Evolutionary conservation across 2,888 invertebrate species (phyloP).

Genomic region (Barypeithes pellucidus): DNA sequence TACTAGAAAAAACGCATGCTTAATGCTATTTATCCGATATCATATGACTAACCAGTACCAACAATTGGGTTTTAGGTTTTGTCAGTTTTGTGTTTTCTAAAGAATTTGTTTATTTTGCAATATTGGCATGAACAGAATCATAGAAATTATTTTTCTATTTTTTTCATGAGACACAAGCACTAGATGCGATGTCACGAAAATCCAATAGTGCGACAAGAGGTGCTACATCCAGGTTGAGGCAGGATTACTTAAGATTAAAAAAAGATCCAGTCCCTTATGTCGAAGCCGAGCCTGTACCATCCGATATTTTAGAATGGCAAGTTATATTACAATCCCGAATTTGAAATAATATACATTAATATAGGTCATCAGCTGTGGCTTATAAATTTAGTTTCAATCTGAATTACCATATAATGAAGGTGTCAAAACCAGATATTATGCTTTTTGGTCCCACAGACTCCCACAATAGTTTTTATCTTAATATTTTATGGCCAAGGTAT

Average conservation of each 20-base stretch:
- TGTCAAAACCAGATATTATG: too few species aligned
- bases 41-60: background rate
- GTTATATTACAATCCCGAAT: slow-evolving; percentile 23
- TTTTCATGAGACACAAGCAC: slow-evolving; percentile 26
- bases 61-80: background rate
- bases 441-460: too few species aligned
- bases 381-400: too few species aligned
- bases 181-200: slow-evolving; percentile 69
- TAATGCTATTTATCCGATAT: too few species aligned
- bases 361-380: too few species aligned
- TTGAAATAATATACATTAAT: background rate
- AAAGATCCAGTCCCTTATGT: slow-evolving; percentile 98
- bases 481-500: too few species aligned
- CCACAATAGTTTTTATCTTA: too few species aligned
- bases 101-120: slow-evolving; percentile 23
- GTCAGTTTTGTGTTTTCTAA: slow-evolving; percentile 1
- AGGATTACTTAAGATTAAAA: slow-evolving; percentile 95
- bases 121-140: background rate
- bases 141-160: slow-evolving; percentile 17
- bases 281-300: slow-evolving; percentile 93
- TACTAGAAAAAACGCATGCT: too few species aligned
- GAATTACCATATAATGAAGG: too few species aligned
- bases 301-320: slow-evolving; percentile 97
- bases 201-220: slow-evolving; percentile 70
- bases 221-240: slow-evolving; percentile 90